Conservation (phyloP, 2,888 invertebrate species). For the Ypsolopha scabrella region DNA sequence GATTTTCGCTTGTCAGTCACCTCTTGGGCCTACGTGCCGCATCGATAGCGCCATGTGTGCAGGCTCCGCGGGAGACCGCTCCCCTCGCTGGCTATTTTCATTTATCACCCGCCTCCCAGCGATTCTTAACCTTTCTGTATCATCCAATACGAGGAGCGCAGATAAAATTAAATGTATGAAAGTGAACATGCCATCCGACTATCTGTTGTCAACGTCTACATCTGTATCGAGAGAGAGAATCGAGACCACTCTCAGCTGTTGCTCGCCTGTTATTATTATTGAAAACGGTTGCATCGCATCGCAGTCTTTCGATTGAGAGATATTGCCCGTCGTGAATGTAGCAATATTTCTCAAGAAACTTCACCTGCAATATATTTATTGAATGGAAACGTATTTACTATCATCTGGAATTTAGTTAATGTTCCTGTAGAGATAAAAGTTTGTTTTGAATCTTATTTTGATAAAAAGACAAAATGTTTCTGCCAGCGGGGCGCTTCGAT, state of each 20-base stretch:
- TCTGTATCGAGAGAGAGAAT: too few relatives aligned
- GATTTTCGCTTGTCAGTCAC: background rate
- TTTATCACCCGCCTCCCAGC: constrained; percentile 45
- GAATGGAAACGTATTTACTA: too few relatives aligned
- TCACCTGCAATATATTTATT: too few relatives aligned
- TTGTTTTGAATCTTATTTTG: too few relatives aligned
- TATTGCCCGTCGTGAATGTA: too few relatives aligned
- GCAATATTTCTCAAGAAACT: too few relatives aligned
- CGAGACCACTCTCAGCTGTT: too few relatives aligned
- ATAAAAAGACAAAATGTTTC: background rate
- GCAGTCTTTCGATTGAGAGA: too few relatives aligned
- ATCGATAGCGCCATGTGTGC: constrained; percentile 65
- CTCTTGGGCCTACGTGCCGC: constrained; percentile 20
- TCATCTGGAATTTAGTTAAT: too few relatives aligned
- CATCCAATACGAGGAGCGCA: constrained; percentile 13
- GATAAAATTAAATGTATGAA: constrained; percentile 16
- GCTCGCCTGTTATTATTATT: too few relatives aligned
- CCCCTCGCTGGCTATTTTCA: constrained; percentile 65
- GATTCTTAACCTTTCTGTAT: constrained; percentile 27
- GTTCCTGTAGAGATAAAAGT: too few relatives aligned
- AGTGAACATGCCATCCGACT: constrained; percentile 5
- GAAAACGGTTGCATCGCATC: too few relatives aligned
- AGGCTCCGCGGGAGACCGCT: constrained; percentile 58
- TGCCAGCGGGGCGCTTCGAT: background rate
- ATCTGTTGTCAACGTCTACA: background rate